These are phyloP conservation scores for Germaria angustata DNA, from an alignment of 2,888 invertebrate genomes.

Conservation along the genomic window DNA sequence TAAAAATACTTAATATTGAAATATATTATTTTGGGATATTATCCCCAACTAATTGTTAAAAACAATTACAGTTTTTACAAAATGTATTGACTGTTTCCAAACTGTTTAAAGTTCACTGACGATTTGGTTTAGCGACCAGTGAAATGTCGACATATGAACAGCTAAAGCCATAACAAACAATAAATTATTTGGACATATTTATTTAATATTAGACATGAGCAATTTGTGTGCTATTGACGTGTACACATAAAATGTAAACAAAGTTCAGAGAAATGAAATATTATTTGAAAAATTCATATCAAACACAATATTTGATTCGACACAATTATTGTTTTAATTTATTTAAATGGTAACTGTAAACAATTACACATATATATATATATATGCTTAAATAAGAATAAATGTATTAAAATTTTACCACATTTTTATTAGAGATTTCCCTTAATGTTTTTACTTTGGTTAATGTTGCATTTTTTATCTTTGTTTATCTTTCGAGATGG, in stretches of 20 bases:
- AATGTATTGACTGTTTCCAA: too few relatives aligned
- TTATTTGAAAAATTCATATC: slow-evolving; percentile 55
- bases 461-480: background rate
- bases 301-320: slow-evolving; percentile 33
- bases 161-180: too few relatives aligned
- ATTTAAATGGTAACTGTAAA: slow-evolving; percentile 49
- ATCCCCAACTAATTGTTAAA: too few relatives aligned
- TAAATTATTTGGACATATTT: too few relatives aligned
- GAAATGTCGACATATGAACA: too few relatives aligned
- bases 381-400: slow-evolving; percentile 51
- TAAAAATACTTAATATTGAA: too few relatives aligned
- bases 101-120: too few relatives aligned
- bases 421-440: background rate
- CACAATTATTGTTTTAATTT: slow-evolving; percentile 25
- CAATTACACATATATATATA: background rate
- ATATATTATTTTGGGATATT: too few relatives aligned
- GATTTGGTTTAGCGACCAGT: too few relatives aligned
- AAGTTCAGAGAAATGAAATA: slow-evolving; percentile 21
- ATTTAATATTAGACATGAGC: slow-evolving; percentile 4
- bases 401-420: slow-evolving; percentile 35
- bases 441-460: background rate
- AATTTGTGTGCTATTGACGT: background rate
- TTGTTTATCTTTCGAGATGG: too few relatives aligned
- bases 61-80: too few relatives aligned
- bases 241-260: slow-evolving; percentile 3